Conservation (phyloP, 1,140 invertebrate species). For the Bombus haemorrhoidalis region DNA sequence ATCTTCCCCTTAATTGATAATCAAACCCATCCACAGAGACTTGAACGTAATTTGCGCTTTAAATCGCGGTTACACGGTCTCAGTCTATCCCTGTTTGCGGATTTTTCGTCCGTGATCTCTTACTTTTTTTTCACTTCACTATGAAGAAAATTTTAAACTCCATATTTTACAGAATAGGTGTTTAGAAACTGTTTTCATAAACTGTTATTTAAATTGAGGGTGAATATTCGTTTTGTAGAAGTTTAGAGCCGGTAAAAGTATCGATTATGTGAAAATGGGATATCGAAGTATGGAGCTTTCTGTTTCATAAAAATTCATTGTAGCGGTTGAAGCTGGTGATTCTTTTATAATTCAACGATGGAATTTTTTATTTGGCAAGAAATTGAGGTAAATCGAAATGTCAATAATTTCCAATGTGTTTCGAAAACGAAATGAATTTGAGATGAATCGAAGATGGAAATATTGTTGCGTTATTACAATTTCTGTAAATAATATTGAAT, state of each 20-base stretch:
- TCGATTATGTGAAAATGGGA: background rate
- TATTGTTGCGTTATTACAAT: background rate
- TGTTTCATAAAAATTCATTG: background rate
- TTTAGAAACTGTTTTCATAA: background rate
- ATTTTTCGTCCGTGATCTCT: background rate
- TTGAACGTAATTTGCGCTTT: constrained; percentile 25
- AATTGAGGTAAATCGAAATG: background rate
- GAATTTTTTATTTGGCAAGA: background rate
- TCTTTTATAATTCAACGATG: background rate
- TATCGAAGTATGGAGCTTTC: background rate
- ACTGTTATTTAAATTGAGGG: background rate
- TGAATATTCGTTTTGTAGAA: background rate
- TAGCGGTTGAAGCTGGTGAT: background rate
- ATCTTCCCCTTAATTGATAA: constrained; percentile 66
- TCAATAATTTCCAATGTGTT: background rate
- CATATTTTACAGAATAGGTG: background rate
- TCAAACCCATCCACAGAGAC: constrained; percentile 25
- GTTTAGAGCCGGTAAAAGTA: background rate
- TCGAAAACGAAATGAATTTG: background rate
- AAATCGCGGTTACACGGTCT: background rate
- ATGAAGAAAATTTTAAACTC: background rate
- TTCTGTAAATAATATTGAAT: too few species aligned
- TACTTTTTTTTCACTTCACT: background rate
- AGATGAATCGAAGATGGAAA: too few species aligned
- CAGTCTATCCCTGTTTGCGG: background rate